Evolutionary conservation across 2,888 invertebrate species (phyloP), one percentile per base, ranked within the genome.

Genomic region (Podabrus alpinus): DNA sequence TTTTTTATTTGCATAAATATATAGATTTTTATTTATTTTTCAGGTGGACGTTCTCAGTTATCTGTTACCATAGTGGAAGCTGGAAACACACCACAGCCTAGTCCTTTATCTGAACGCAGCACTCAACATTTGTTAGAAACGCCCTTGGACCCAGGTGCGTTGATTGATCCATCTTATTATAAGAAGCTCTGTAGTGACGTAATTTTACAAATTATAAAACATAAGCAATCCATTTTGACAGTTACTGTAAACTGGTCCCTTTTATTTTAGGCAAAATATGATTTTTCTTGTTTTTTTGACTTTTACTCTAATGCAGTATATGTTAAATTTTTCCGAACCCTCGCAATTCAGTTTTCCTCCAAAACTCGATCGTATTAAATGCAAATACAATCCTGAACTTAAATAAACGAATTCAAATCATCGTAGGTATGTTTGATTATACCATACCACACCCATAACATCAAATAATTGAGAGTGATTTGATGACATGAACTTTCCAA

Each of bases 61-160:
- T 86, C 86, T 19, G 87, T 87, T 13, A 87, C 87, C 72, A 87
- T 88, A 73, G 86, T 87, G 15, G 88, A 88, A 79, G 86, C 87
- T 72, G 85, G 86, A n/a, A 84, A 83, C 71, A 84, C 85, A 29
- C 82, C 84, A n/a, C 84, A 84, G 74, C 84, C 84, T 7, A 87
- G 88, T 79, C 85, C 87, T 19, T 76, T 87, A 74, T 86, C 87
- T 17, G 85, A 87, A 76, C 82, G 84, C 67, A 87, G 87, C 80
- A 85, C 84, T 72, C 86, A 86, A 79, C 87, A 87, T 80, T 83
- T 88, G 74, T 82, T 88, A 73, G 87, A 86, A 77, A 86, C 86
- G 17, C 85, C 87, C 15, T 73, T 86, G 69, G 86, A 86, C 70
- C 79, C 81, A 79, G 83, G 82, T 83, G 72, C 71, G 77, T 73